Conservation (phyloP, 2,113 vertebrate genomes). For the Stegostoma tigrinum region DNA sequence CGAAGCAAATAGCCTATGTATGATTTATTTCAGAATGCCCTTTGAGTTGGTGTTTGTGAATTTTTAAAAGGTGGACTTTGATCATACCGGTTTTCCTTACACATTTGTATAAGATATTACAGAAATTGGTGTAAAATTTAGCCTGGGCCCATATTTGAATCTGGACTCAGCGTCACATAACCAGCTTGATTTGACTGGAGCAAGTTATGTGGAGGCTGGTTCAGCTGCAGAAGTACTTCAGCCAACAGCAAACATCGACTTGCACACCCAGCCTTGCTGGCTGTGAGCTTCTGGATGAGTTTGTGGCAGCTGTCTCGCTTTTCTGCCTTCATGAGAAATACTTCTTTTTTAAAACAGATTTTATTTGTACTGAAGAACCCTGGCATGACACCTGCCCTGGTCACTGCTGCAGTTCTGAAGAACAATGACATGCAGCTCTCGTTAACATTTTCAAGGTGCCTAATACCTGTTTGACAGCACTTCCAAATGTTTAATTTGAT, state of each 20-base stretch:
- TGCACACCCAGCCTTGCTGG: no score
- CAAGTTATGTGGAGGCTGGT: not conserved
- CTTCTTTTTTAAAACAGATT: not conserved
- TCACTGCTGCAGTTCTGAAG: not conserved
- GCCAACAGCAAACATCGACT: not conserved
- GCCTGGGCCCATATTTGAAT: not conserved
- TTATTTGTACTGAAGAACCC: not conserved
- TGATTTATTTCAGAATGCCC: not conserved
- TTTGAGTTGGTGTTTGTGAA: not conserved
- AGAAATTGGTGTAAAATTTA: not conserved
- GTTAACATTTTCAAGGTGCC: not conserved
- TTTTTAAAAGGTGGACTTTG: not conserved
- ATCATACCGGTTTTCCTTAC: not conserved
- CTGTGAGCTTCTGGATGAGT: not conserved
- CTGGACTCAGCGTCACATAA: no score
- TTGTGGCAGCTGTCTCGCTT: not conserved
- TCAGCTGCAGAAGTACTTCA: not conserved
- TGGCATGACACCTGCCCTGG: not conserved
- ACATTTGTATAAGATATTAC: not conserved
- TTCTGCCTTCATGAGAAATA: no score
- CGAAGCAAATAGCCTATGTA: not conserved
- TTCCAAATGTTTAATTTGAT: not conserved
- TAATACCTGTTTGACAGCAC: not conserved
- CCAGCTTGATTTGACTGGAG: not conserved
- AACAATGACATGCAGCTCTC: not conserved